A percentile compares a stretch with the other conserved stretches of the same genome.
Conservation (phyloP, 2,113 vertebrate species). For the Petaurus breviceps region DNA sequence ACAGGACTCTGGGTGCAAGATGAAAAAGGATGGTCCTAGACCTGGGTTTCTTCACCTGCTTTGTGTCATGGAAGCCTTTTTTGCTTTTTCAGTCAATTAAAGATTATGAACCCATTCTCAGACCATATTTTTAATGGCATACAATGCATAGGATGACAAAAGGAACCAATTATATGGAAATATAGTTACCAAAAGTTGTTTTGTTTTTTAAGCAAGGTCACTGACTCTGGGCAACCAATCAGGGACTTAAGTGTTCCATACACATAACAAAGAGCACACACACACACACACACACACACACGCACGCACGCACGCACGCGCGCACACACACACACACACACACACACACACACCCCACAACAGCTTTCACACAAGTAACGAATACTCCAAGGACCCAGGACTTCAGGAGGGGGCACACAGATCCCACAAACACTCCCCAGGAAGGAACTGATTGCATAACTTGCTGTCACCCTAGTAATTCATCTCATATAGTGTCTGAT, state of each 20-base stretch:
- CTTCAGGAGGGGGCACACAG: not conserved
- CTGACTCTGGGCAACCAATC: not conserved
- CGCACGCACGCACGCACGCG: too few species aligned
- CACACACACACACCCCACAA: too few species aligned
- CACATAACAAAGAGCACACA: too few species aligned
- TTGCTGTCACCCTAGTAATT: too few species aligned
- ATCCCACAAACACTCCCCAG: not conserved
- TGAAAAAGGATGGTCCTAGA: not conserved
- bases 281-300: too few species aligned
- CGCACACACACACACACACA: too few species aligned
- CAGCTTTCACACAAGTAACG: not conserved
- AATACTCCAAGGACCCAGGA: not conserved
- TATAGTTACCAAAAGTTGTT: not conserved
- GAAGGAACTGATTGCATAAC: not conserved
- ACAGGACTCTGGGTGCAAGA: not conserved
- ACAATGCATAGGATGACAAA: not conserved
- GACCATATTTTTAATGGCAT: not conserved
- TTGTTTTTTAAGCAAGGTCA: not conserved
- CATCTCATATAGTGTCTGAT: not conserved
- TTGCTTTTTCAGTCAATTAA: not conserved
- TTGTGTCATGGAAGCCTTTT: not conserved
- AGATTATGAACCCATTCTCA: not conserved
- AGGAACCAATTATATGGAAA: not conserved
- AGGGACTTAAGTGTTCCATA: not conserved
- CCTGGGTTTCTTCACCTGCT: not conserved